A percentile compares a stretch with the other conserved stretches of the same genome.
Conservation (phyloP, 2,888 invertebrate species). For the Melitaea athalia region DNA sequence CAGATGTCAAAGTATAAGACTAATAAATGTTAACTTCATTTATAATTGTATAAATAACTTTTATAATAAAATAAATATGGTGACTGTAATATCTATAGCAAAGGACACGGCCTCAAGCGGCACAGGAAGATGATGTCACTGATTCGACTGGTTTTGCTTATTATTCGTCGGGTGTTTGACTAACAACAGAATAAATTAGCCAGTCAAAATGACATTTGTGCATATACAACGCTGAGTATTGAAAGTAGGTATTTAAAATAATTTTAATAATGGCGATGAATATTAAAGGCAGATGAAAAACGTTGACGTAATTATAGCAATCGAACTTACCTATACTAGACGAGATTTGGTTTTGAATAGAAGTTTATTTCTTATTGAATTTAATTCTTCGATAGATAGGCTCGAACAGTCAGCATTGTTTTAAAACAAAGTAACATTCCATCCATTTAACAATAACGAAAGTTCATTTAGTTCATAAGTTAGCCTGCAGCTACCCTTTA, state of each 20-base stretch:
- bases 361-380: conserved; percentile 50
- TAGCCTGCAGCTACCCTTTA: conserved; percentile 35
- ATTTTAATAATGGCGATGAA: neutral
- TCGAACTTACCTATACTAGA: neutral
- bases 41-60: conserved; percentile 12
- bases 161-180: conserved; percentile 69
- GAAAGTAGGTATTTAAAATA: neutral
- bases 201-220: conserved; percentile 20
- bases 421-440: conserved; percentile 40
- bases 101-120: conserved; percentile 69
- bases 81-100: conserved; percentile 46
- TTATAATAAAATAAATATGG: conserved; percentile 31
- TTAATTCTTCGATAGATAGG: conserved; percentile 45
- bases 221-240: neutral
- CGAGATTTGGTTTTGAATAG: neutral
- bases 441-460: conserved; percentile 36
- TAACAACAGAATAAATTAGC: conserved; percentile 55
- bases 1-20: too few species aligned
- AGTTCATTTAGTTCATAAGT: conserved; percentile 36
- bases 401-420: conserved; percentile 32
- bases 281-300: neutral
- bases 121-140: conserved; percentile 80
- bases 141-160: conserved; percentile 76
- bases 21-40: too few species aligned
- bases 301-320: conserved; percentile 3